Evolutionary conservation across 2,888 invertebrate genomes (phyloP).

Genomic region (Apodemia duryi): DNA sequence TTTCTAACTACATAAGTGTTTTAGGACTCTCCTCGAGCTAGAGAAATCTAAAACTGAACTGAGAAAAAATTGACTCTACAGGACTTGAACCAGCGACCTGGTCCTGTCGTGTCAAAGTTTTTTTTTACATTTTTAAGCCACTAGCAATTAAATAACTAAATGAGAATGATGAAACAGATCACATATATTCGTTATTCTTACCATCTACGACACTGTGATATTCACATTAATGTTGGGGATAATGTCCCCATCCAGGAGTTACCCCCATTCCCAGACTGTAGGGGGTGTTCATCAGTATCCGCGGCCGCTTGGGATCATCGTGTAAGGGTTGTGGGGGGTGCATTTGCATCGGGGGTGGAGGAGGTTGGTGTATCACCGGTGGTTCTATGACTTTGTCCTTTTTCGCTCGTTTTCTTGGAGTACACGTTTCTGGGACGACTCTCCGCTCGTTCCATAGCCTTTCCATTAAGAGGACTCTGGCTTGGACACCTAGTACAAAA

Average conservation of each 20-base stretch:
- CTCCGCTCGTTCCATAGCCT: constrained; percentile 58
- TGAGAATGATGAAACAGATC: fast-evolving
- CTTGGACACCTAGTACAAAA: constrained; percentile 39
- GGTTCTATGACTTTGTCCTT: constrained; percentile 51
- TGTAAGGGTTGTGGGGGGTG: no score
- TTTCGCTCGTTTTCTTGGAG: constrained; percentile 56
- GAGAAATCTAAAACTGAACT: no score
- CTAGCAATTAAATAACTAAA: no score
- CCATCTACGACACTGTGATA: no score
- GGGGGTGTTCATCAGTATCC: constrained; percentile 49
- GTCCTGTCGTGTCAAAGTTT: no score
- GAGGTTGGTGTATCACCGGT: constrained; percentile 33
- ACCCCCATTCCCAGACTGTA: constrained; percentile 49
- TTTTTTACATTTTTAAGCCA: no score
- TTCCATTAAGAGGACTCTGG: constrained; percentile 48
- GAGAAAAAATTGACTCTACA: no score
- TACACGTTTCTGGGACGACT: constrained; percentile 43
- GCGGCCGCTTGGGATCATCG: constrained; percentile 36
- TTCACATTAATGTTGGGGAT: constrained; percentile 54
- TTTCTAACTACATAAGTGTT: no score
- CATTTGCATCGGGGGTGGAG: neutral
- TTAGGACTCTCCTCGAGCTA: no score
- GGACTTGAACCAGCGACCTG: no score
- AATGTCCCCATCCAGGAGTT: constrained; percentile 45
- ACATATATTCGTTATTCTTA: neutral